A percentile compares a stretch with the other conserved stretches of the same genome.
phyloP scores from a whole-genome alignment of 35 echinoderm and acorn worm species.

The Eucidaris tribuloides region DNA sequence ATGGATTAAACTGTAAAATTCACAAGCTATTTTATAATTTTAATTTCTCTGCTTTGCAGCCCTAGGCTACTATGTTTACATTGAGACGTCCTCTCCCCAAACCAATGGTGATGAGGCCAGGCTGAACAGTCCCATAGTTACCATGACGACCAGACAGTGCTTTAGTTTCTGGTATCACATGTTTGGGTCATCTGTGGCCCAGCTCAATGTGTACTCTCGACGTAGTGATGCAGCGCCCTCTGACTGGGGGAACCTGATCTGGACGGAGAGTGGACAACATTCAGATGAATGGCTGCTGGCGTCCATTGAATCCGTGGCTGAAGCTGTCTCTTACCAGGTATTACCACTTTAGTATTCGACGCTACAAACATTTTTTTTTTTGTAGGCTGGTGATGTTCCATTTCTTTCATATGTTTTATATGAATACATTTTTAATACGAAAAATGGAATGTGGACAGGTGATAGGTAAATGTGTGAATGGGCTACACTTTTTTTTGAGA shows the following conservation, averaged over 20 bases:
- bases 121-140: conserved; percentile 23
- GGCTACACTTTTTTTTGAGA: no score
- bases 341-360: background rate
- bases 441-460: no score
- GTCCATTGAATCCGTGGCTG: background rate
- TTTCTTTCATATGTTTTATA: no score
- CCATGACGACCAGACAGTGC: background rate
- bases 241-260: background rate
- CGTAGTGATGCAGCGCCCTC: background rate
- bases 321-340: background rate
- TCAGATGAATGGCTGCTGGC: background rate
- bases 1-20: no score
- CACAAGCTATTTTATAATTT: background rate
- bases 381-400: no score
- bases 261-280: background rate
- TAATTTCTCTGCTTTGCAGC: background rate
- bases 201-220: conserved; percentile 61
- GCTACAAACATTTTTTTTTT: no score
- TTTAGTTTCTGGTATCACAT: conserved; percentile 84
- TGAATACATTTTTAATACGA: no score
- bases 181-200: conserved; percentile 66
- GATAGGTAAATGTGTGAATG: no score
- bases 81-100: conserved; percentile 19
- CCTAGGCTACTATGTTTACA: conserved; percentile 54
- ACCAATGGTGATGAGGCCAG: conserved; percentile 27